A percentile compares a stretch with the other conserved stretches of the same genome.
phyloP scores from a whole-genome alignment of 2,888 invertebrate genomes.

The Machimus rusticus region DNA sequence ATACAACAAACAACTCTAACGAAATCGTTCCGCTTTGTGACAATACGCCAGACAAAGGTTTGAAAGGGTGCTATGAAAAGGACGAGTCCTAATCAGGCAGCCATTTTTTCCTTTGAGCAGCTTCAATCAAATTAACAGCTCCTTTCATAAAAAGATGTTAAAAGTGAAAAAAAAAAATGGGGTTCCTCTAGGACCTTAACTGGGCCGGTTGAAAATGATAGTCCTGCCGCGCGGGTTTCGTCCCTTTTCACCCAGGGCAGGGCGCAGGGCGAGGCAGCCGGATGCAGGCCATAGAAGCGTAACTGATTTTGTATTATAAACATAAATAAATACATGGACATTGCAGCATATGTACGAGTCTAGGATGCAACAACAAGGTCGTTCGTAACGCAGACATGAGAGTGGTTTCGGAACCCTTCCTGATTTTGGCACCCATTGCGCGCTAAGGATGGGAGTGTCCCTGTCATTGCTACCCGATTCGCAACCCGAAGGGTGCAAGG shows the following conservation, averaged over 20 bases:
- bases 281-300: constrained; percentile 54
- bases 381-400: neutral
- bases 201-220: constrained; percentile 51
- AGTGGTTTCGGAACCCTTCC: neutral
- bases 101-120: constrained; percentile 26
- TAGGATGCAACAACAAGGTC: constrained; percentile 15
- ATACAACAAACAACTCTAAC: constrained; percentile 32
- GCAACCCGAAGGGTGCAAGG: constrained; percentile 31
- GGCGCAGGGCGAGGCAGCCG: neutral
- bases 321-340: constrained; percentile 59
- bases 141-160: constrained; percentile 28
- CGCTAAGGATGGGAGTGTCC: constrained; percentile 62
- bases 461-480: constrained; percentile 53
- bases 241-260: constrained; percentile 19
- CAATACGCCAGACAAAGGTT: neutral
- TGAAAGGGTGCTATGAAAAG: constrained; percentile 27
- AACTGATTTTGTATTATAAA: constrained; percentile 64
- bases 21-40: constrained; percentile 20
- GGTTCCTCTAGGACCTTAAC: constrained; percentile 61
- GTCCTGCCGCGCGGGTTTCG: constrained; percentile 50
- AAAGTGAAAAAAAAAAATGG: constrained; percentile 51
- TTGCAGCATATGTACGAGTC: constrained; percentile 26
- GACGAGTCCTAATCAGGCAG: constrained; percentile 38
- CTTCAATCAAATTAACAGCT: constrained; percentile 41
- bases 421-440: constrained; percentile 48